Conservation (phyloP, 2,888 invertebrate species). For the Polymixis flavicincta region DNA sequence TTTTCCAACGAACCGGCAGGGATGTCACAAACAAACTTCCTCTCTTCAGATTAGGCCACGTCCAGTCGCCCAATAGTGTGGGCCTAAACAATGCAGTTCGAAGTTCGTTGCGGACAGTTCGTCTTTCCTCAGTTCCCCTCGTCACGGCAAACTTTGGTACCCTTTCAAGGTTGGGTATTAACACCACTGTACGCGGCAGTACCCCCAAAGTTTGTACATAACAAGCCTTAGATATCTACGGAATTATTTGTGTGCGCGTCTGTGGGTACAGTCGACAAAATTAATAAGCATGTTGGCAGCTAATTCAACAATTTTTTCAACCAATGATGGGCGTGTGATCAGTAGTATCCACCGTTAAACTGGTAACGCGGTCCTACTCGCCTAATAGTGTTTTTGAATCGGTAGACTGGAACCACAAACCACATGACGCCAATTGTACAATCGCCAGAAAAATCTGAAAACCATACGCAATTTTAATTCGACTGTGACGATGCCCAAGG, state of each 20-base stretch:
- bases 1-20: not conserved
- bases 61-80: conserved; percentile 13
- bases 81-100: conserved; percentile 48
- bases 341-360: too few species aligned
- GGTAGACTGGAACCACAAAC: too few species aligned
- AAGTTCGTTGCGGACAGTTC: conserved; percentile 41
- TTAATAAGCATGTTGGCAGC: too few species aligned
- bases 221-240: conserved; percentile 44
- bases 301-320: too few species aligned
- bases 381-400: too few species aligned
- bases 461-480: too few species aligned
- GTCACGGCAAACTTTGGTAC: conserved; percentile 42
- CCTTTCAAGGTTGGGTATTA: conserved; percentile 35
- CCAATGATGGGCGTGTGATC: too few species aligned
- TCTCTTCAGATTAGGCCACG: conserved; percentile 20
- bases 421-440: too few species aligned
- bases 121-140: conserved; percentile 16
- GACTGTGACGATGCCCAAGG: too few species aligned
- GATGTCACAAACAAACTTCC: conserved; percentile 40
- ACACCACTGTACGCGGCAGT: conserved; percentile 24
- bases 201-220: conserved; percentile 37
- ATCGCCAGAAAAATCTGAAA: too few species aligned
- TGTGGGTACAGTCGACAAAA: conserved; percentile 19
- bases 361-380: too few species aligned
- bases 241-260: conserved; percentile 45